Evolutionary conservation across 2,113 vertebrate genomes (phyloP), one percentile per base, ranked within the genome.

Genomic region (Coptodon bakossiorum): DNA sequence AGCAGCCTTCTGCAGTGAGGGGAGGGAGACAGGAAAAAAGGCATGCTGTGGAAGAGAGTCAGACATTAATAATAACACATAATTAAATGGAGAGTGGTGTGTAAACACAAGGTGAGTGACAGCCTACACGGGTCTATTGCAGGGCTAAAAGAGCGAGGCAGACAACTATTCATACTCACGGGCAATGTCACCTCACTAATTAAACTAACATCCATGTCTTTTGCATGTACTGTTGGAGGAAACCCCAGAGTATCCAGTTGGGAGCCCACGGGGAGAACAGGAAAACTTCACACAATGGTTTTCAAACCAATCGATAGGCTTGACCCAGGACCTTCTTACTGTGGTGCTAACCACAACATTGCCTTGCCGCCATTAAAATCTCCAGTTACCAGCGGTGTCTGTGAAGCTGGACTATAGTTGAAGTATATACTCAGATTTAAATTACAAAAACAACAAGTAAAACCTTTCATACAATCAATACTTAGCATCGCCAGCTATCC

Each of bases 391-490:
- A 81, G 22, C 4, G 3, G 10, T 48, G 50, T 59, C 50, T 19
- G 27, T 36, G 16, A 36, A 83, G 34, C 3, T 40, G 6, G n/a
- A 38, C 13, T 40, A 6, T 19, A 16, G 19, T n/a, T 43, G 19
- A 9, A 17, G n/a, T 29, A 11, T 7, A 84, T 12, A 16, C 13
- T n/a, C 31, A 48, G 19, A 71, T 57, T 73, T 80, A 22, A 87
- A 76, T 80, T 82, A 89, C 22, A 73, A 24, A 66, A 9, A 79
- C 48, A 76, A 86, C 61, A 89, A 90, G 29, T 59, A 80, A 88
- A 88, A 71, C 36, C 14, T 68, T 90, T 89, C 52, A 36, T 27
- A n/a, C 48, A 71, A 82, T 90, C 92, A 78, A 93, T 93, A 93
- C 29, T 76, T 56, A 24, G 53, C 81, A 57, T 71, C 71, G 56